Percentiles rank a stretch among this genome's conserved stretches.
These are phyloP conservation scores for Notothenia coriiceps DNA, from an alignment of 2,113 vertebrate species.

Conservation along the genomic window DNA sequence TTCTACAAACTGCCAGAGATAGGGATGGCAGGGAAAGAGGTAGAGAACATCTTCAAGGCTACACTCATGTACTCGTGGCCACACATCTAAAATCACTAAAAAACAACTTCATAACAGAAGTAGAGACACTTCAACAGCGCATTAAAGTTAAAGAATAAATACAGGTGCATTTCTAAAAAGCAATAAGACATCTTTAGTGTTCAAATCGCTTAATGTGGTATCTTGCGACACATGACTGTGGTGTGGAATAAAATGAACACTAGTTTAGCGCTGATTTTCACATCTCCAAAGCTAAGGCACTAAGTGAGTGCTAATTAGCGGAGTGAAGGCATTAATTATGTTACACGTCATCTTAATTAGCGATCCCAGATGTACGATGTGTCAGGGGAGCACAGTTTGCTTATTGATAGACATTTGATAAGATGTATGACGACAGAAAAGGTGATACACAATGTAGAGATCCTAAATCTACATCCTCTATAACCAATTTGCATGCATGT, in stretches of 20 bases:
- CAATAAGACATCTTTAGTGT: not conserved
- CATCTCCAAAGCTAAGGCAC: constrained; percentile 67
- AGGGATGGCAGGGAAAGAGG: not conserved
- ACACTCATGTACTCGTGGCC: not conserved
- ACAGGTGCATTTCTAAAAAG: not conserved
- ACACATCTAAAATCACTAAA: constrained; percentile 26
- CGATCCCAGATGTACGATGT: constrained; percentile 76
- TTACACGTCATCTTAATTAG: constrained; percentile 84
- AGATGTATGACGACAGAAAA: constrained; percentile 57
- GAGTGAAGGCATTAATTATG: constrained; percentile 83
- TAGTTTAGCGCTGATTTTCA: constrained; percentile 75
- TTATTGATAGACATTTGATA: constrained; percentile 78
- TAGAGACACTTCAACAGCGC: not conserved
- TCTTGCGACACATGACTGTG: not conserved
- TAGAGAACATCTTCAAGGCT: constrained; percentile 11
- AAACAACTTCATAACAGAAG: no score
- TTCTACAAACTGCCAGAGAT: constrained; percentile 51
- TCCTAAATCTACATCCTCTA: not conserved
- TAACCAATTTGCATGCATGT: no score
- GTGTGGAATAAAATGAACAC: constrained; percentile 58
- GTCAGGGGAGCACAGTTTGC: constrained; percentile 79
- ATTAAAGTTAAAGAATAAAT: not conserved
- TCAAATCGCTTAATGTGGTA: not conserved
- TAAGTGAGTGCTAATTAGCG: constrained; percentile 84
- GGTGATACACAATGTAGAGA: constrained; percentile 29